A percentile compares a stretch with the other conserved stretches of the same genome.
Evolutionary conservation across 2,888 invertebrate genomes (phyloP).

Genomic region (Schizotus pectinicornis): DNA sequence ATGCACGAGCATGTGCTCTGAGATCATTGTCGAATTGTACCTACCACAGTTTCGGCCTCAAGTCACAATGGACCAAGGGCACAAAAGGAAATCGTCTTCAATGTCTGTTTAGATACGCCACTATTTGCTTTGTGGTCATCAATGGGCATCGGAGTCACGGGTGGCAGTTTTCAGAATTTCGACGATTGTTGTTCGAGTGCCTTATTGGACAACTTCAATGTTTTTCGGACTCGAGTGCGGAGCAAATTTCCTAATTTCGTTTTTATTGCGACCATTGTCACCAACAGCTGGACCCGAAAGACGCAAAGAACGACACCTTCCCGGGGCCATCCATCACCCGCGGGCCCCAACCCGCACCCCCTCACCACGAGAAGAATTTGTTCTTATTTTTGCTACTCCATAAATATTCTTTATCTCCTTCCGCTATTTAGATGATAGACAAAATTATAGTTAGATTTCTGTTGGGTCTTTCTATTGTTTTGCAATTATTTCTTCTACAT

Average conservation of each 20-base stretch:
- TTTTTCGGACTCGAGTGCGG: conserved; percentile 46
- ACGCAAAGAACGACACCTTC: no score
- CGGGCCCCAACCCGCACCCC: no score
- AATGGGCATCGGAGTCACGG: conserved; percentile 41
- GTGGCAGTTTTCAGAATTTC: conserved; percentile 32
- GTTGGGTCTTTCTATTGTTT: no score
- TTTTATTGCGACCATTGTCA: conserved; percentile 47
- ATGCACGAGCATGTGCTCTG: conserved; percentile 2
- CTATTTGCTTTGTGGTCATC: conserved; percentile 45
- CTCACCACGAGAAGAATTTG: no score
- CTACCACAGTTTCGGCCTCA: background rate
- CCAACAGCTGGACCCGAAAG: conserved; percentile 4
- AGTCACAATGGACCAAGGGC: conserved; percentile 33
- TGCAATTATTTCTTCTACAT: no score
- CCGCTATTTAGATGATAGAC: no score
- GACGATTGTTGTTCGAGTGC: conserved; percentile 24
- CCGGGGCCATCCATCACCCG: no score
- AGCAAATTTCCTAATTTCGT: conserved; percentile 54
- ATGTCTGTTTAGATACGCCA: conserved; percentile 49
- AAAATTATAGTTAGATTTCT: no score
- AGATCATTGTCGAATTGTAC: conserved; percentile 7
- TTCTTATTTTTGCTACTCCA: no score
- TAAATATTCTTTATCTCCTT: no score
- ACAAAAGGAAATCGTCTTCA: conserved; percentile 44
- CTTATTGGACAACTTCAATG: conserved; percentile 19